Base-by-base conservation (phyloP, 2,113 vertebrate species). In the Cranoglanis bouderius region DNA sequence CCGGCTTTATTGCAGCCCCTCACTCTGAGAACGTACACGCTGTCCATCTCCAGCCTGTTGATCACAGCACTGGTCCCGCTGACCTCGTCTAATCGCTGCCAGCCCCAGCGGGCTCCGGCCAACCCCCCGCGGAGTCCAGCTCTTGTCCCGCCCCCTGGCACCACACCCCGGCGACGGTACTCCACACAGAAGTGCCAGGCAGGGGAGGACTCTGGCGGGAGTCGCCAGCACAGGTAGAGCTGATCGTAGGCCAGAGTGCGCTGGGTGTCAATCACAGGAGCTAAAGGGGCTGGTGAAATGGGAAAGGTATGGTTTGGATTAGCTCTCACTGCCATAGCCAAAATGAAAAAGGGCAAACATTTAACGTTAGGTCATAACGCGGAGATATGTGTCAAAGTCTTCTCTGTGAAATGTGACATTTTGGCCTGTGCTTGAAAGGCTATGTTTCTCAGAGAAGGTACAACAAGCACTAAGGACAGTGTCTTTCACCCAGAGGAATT, bases 231-330 rank as follows among this genome's bases (percentile, higher is more conserved):
- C 82, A 99, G 94, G 93, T 97, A 99, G 93, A 99, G 98, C 95
- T 99, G 98, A 91, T 99, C 98, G 1, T 99, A 99, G 93, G 98
- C 98, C 87, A 98, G 96, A 61, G 98, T 98, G 55, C 96, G 97
- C 94, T 99, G 98, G 19, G 98, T 99, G 92, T 99, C 98, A 0
- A 99, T 98, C 89, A 99, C 98, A 0, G 98, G 98, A 4, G 98
- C 98, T 88, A 96, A 95, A 0, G 98, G 98, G 0, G 96, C 98
- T 99, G 95, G 85, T 43, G 88, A 83, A 43, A 74, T 87, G 46
- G 80, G 61, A 1, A 80, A 16, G 85, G 43, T 55, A 35, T 55
- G 21, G 43, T 57, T 87, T 80, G 63, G 82, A 32, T 51, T 70
- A 38, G 12, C 10, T 12, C 63, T 57, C 21, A 86, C 5, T 24